Conservation (phyloP, 2,113 vertebrate species). For the Falcunculus frontatus region DNA sequence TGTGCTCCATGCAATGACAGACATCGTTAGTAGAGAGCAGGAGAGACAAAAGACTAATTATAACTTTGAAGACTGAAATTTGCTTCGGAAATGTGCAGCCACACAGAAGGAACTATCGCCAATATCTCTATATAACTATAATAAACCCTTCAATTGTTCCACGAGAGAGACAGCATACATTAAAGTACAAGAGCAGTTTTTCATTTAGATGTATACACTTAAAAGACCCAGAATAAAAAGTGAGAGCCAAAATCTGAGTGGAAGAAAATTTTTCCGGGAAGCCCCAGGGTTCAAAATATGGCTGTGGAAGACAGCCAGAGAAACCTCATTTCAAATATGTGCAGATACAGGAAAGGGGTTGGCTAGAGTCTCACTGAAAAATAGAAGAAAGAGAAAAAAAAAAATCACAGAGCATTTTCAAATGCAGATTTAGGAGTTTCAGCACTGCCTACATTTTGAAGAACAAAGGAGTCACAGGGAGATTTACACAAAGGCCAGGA, state of each 20-base stretch:
- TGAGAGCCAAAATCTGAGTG: not conserved
- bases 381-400: not conserved
- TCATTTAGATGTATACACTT: not conserved
- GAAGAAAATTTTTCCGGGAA: not conserved
- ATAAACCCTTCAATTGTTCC: accelerated
- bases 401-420: not conserved
- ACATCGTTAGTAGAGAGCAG: not conserved
- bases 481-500: not conserved
- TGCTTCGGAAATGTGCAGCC: not conserved
- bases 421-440: not conserved
- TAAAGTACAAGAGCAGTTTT: not conserved
- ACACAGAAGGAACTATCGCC: not conserved
- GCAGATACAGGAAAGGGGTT: not conserved
- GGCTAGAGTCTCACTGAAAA: not conserved
- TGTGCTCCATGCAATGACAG: not conserved
- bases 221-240: not conserved
- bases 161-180: not conserved
- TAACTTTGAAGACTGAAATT: not conserved
- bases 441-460: not conserved
- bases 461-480: not conserved
- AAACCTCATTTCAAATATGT: not conserved
- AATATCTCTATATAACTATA: not conserved
- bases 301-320: not conserved
- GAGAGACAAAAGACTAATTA: not conserved
- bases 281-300: not conserved